Evolutionary conservation across 2,797 vertebrate species (phyloP).

Genomic region (Xerus rutilus): DNA sequence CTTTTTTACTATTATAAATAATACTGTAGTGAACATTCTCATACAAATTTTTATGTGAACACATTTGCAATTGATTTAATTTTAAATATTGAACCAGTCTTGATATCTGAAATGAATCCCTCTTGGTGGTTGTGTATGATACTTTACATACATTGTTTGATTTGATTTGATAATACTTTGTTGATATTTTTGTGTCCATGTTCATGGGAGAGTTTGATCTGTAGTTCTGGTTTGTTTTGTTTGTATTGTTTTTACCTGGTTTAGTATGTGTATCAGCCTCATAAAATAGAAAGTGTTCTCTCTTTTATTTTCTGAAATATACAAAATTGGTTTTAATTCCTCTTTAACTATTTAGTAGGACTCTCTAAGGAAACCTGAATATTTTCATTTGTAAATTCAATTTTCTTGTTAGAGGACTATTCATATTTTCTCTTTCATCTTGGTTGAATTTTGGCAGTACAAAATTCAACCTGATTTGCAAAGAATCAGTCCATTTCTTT

Average conservation of each 20-base stretch:
- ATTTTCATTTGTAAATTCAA: not conserved
- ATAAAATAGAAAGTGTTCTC: constrained; percentile 6
- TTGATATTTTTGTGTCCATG: not conserved
- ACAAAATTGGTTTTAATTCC: constrained; percentile 29
- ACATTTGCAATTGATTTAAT: not conserved
- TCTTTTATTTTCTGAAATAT: constrained; percentile 3
- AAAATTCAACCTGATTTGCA: not conserved
- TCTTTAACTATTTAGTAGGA: constrained; percentile 43
- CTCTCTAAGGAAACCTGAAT: constrained; percentile 35
- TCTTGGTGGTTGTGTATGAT: not conserved
- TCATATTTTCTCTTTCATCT: not conserved
- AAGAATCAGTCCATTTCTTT: not conserved
- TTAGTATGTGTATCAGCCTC: not conserved
- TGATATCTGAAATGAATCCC: constrained; percentile 49
- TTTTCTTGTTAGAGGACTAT: constrained; percentile 3
- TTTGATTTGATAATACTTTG: constrained; percentile 31
- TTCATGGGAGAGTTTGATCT: not conserved
- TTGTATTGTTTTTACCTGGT: constrained; percentile 29
- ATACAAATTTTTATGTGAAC: constrained; percentile 10
- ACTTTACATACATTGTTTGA: not conserved
- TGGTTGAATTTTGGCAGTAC: constrained; percentile 39
- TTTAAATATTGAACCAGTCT: constrained; percentile 16
- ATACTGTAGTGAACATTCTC: not conserved
- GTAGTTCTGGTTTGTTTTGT: not conserved
- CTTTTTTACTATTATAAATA: constrained; percentile 1